Base-by-base conservation (phyloP, 2,888 invertebrate species). In the Corbicula japonica region DNA sequence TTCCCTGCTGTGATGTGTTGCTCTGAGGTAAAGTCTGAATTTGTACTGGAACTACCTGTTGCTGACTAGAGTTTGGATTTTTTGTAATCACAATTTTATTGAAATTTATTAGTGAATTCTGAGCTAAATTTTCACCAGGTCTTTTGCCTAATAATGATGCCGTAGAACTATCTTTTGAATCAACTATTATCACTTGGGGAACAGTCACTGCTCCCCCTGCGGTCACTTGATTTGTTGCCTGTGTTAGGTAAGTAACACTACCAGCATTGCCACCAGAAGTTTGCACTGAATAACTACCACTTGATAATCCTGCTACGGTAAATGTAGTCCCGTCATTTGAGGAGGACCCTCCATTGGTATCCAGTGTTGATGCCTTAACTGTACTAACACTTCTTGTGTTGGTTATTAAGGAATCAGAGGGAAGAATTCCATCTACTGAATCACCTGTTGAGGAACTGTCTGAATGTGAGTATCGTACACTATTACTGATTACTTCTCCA, bases 11-110 rank as follows among this genome's bases (percentile, higher is more conserved):
- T 8, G 54, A 44, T 38, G 56, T 65, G 1, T 56, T 72, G n/a
- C 58, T 50, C 30, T 83, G 73, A 10, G 78, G 68, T 18, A 85
- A 63, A 54, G 80, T 80, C 63, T 86, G 87, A 48, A 89, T 62
- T 50, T 88, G 87, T 26, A 89, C 71, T 15, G 90, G 90, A 35
- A 90, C 87, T 26, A 88, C 89, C 81, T 91, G 91, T 21, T 89
- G 87, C 74, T 92, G 92, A 84, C 89, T 90, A 70, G 91, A 86
- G 26, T 82, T 69, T 18, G 92, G 89, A 85, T 91, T 90, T 81
- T 91, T 92, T 4, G 92, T 92, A 71, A 93, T 92, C 54, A 93
- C 92, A 48, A 93, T 91, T 87, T 93, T 92, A 58, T 92, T 92
- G n/a, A n/a, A n/a, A n/a, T n/a, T n/a, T 26, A 92, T 88, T 44